These are phyloP conservation scores for Uria aalge DNA, from an alignment of 2,113 vertebrate genomes.

Conservation along the genomic window DNA sequence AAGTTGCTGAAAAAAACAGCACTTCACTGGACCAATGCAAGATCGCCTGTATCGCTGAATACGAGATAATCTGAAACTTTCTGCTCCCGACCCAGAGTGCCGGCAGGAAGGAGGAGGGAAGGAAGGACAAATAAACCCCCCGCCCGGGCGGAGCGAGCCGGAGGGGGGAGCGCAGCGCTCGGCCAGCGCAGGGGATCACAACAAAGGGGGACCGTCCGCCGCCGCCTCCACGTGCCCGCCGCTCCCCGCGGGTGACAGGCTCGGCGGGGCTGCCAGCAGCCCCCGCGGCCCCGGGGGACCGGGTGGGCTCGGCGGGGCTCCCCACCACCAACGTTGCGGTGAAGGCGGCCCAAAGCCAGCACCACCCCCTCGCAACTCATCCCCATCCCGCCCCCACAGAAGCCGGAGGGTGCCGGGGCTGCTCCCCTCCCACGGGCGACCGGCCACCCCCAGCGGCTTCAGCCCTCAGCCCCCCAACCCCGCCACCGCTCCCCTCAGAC, in stretches of 20 bases:
- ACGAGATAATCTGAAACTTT: background rate
- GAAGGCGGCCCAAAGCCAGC: background rate
- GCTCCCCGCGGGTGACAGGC: background rate
- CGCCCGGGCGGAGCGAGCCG: too few relatives aligned
- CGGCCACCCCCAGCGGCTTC: background rate
- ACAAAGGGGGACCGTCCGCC: background rate
- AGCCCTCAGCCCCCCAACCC: background rate
- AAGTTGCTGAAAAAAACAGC: background rate
- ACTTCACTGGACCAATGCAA: fast-evolving
- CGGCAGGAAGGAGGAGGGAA: background rate
- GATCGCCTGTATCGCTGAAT: fast-evolving
- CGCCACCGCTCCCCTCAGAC: background rate
- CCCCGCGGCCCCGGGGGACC: background rate
- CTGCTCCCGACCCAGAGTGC: background rate
- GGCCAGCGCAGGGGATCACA: background rate
- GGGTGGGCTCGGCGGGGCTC: background rate
- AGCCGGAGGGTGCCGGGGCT: too few relatives aligned
- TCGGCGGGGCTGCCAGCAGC: background rate
- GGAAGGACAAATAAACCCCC: background rate
- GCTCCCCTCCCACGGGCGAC: background rate
- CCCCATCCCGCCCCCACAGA: background rate
- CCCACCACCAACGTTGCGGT: background rate
- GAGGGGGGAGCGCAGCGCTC: background rate
- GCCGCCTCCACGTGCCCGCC: background rate
- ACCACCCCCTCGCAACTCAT: background rate